Base-by-base conservation (phyloP, 2,113 vertebrate genomes). In the Chionis minor region DNA sequence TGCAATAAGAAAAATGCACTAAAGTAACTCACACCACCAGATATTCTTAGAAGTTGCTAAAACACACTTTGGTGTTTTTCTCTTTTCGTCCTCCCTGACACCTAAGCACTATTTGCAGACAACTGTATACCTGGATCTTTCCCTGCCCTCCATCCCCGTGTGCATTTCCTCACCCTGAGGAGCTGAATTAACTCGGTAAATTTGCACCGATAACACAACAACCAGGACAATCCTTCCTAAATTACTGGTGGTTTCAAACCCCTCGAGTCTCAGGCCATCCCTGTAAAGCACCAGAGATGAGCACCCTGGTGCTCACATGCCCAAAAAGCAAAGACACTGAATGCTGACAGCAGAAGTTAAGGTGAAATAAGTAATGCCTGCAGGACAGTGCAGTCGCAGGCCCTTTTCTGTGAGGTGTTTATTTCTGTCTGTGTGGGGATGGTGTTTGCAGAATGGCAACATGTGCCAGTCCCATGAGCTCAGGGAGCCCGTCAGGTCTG, bases 381-480 rank as follows among this genome's bases (percentile, higher is more conserved):
- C 2, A 20, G 75, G 54, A 72, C 56, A 13, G 12, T 5, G n/a
- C 71, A 28, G 69, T 12, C 2, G 1, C 38, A 9, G 61, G 28
- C 17, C 18, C 44, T 38, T 20, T 19, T 13, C 45, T n/a, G 13
- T 0, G 1, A 58, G 22, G n/a, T 4, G 8, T 13, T 42, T 3
- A 0, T 1, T 27, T 38, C 45, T 42, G 32, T 18, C 40, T 21
- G 66, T 11, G 45, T 67, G 72, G 56, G 22, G 38, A 15, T 21
- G 8, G 3, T 4, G 7, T 7, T 6, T 88, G 63, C 52, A 52
- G 69, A 67, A 8, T 2, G 45, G 10, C 71, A 74, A 10, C 28
- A 12, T 2, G 0, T 8, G 35, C 47, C 72, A 51, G 38, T 17
- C 14, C 49, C 4, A 1, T 2, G 59, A 44, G 54, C 58, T 27